These are phyloP conservation scores for Uria aalge DNA, from an alignment of 2,113 vertebrate genomes.

Conservation along the genomic window DNA sequence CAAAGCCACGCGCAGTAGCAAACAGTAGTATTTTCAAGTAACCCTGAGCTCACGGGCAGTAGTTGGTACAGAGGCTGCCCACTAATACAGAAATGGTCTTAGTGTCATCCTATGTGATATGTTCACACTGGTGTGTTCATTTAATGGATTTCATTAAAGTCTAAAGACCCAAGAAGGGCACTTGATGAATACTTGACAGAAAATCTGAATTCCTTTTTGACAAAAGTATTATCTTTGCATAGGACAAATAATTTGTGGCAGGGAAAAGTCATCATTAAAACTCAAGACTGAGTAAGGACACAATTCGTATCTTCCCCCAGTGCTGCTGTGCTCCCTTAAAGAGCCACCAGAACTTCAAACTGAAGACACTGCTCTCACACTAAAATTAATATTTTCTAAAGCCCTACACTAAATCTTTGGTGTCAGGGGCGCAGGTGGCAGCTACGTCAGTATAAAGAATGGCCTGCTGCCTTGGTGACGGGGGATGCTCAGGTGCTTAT, in stretches of 20 bases:
- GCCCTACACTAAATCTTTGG: background rate
- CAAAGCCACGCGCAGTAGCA: background rate
- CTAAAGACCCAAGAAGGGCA: background rate
- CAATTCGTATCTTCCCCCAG: background rate
- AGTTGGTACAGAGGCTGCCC: background rate
- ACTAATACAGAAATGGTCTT: background rate
- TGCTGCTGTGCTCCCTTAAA: background rate
- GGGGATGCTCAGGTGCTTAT: background rate
- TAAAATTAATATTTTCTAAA: constrained; percentile 14
- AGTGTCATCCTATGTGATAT: background rate
- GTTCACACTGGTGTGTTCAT: background rate
- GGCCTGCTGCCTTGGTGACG: background rate
- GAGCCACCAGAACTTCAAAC: background rate
- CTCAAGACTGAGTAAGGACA: background rate
- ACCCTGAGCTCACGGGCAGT: background rate
- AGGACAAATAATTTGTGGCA: background rate
- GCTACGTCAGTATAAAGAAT: background rate
- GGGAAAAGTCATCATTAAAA: background rate
- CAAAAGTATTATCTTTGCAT: background rate
- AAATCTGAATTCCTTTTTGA: background rate
- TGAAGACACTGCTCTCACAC: background rate
- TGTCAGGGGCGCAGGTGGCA: constrained; percentile 43
- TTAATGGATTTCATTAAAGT: background rate
- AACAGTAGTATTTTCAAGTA: background rate
- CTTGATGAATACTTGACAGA: background rate